Conservation (phyloP, 2,888 invertebrate genomes). For the Euplagia quadripunctaria region DNA sequence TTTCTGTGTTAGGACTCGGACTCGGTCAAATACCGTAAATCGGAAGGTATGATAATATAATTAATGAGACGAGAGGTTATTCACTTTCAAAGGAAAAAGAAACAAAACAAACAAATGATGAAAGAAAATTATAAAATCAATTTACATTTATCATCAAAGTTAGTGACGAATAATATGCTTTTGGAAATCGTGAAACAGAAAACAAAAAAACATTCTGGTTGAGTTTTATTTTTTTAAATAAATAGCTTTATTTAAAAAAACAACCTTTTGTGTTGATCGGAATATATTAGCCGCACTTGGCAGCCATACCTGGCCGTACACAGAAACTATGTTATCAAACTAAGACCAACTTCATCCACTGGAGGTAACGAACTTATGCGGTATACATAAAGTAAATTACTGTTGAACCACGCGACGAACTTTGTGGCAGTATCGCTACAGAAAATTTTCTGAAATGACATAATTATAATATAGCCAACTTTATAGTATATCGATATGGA, state of each 20-base stretch:
- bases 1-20: constrained; percentile 22
- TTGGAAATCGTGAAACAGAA: too few species aligned
- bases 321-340: constrained; percentile 4
- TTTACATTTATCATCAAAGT: too few species aligned
- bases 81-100: background rate
- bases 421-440: background rate
- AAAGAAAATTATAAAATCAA: background rate
- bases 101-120: background rate
- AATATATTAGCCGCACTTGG: background rate
- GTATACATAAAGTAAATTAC: background rate
- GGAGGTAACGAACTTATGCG: constrained; percentile 1
- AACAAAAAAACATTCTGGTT: background rate
- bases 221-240: background rate
- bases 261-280: background rate
- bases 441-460: background rate
- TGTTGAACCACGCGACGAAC: constrained; percentile 1
- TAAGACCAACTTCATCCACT: background rate
- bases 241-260: background rate
- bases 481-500: background rate
- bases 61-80: background rate
- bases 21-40: constrained; percentile 23
- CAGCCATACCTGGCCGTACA: background rate
- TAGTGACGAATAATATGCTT: too few species aligned
- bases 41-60: background rate
- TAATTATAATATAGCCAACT: background rate